Base-by-base conservation (phyloP, 2,888 invertebrate genomes). In the Callosobruchus maculatus region DNA sequence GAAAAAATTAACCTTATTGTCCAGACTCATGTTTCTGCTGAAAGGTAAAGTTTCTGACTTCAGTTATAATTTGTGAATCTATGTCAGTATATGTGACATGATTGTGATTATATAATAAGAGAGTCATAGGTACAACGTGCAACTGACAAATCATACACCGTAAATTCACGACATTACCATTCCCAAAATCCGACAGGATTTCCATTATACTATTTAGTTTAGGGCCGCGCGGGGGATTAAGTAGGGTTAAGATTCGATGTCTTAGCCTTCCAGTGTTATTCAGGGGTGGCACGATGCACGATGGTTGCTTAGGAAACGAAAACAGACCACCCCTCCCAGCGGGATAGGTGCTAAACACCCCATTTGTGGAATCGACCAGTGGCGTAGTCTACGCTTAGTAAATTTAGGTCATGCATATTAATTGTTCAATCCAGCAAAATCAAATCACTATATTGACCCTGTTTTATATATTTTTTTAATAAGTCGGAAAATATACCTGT, bases 251-350 rank as follows among this genome's bases (percentile, higher is more conserved):
- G 70, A 73, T 75, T 75, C 74, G 74, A 75, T 78, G 77, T 78
- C 77, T 77, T 76, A 76, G 75, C 75, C 76, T 75, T 71, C 74
- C 76, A 74, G 73, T 75, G 79, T 79, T 76, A 78, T 81, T 81
- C 78, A 80, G 79, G 80, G 81, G 79, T 81, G 81, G 82, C 82
- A 82, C 81, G 81, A 78, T 79, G 82, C 82, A 82, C 81, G 81
- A 78, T 79, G 80, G 79, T 80, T 78, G 76, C 79, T 78, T 78
- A 79, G 81, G 80, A 80, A 79, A 80, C 80, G 77, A 81, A 83
- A 85, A 85, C 83, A 84, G 81, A 84, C 85, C 84, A 82, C 85
- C 85, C 83, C 79, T 83, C 83, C 21, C 84, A 79, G 81, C 81
- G 80, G 83, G 85, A 78, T 76, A 72, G 77, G 74, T 73, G 78